Base-by-base conservation (phyloP, 2,888 invertebrate genomes). In the Cheilosia vulpina region DNA sequence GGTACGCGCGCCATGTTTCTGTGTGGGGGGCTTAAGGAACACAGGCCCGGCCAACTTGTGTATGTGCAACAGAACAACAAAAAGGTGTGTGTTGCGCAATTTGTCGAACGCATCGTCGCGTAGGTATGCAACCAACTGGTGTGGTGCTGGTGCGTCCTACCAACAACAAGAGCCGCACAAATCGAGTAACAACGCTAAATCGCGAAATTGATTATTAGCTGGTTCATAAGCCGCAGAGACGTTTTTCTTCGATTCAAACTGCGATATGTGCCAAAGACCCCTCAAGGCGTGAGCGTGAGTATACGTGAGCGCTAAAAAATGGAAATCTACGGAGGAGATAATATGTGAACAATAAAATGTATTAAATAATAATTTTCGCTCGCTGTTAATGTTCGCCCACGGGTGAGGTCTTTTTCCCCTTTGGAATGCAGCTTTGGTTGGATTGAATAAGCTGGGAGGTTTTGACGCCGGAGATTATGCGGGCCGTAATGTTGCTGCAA, bases 181-280 rank as follows among this genome's bases (percentile, higher is more conserved):
- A 41, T 43, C 52, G 45, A 31, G 11, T 31, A 78, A 71, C 63
- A 71, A 78, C 57, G 63, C 50, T 55, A 52, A 57, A 63, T 71
- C 71, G 63, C 21, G 63, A 78, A 71, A 78, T 71, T 78, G 63
- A 78, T 78, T 77, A 66, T 58, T 50, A 76, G 66, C 15, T 17
- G 41, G 66, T 4, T 43, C n/a, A 27, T 27, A 52, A 63, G 71
- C 68, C 57, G 71, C 55, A 57, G 58, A 50, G 31, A 52, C 31
- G 38, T 24, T 43, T 24, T 57, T 38, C 34, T 27, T 31, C 43
- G 43, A 43, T 53, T 53, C 15, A n/a, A 41, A 21, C 15, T 47
- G 58, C 27, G 43, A 15, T 2, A 21, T 62, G n/a, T 55, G 38
- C 27, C 19, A 5, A 52, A 60, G 41, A 58, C 58, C 57, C 47